Evolutionary conservation across 2,797 vertebrate species (phyloP).

Genomic region (Acrossocheilus fasciatus): DNA sequence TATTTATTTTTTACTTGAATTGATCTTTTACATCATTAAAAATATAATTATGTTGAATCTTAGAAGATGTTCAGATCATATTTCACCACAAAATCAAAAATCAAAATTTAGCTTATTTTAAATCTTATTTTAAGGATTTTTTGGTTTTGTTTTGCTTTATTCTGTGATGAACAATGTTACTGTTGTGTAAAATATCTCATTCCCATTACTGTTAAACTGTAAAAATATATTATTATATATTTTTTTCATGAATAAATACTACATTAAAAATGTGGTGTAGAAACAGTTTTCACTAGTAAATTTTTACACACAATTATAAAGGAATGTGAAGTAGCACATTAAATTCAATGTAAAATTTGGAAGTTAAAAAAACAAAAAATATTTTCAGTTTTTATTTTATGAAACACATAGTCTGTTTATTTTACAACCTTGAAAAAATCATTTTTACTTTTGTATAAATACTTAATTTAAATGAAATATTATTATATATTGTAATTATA

Average conservation of each 20-base stretch:
- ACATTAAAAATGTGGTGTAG: neutral
- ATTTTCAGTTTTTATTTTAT: neutral
- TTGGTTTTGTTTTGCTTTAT: neutral
- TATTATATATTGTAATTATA: neutral
- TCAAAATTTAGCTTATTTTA: neutral
- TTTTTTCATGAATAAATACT: neutral
- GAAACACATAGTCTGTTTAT: too few relatives aligned
- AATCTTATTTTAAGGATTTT: neutral
- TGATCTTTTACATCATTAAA: neutral
- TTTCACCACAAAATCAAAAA: neutral
- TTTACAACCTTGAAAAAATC: neutral
- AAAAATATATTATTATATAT: neutral
- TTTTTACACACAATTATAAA: neutral
- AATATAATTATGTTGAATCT: conserved; percentile 2
- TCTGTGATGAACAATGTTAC: neutral
- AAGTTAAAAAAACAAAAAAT: neutral
- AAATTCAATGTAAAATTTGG: neutral
- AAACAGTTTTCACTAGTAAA: neutral
- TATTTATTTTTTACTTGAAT: neutral
- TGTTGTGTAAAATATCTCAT: neutral
- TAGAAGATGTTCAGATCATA: neutral
- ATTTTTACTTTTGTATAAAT: neutral
- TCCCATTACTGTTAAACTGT: neutral
- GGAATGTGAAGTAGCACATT: neutral
- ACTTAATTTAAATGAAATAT: neutral